These are phyloP conservation scores for Anguilla pacifica DNA, from an alignment of 2,797 vertebrate species.

Conservation along the genomic window DNA sequence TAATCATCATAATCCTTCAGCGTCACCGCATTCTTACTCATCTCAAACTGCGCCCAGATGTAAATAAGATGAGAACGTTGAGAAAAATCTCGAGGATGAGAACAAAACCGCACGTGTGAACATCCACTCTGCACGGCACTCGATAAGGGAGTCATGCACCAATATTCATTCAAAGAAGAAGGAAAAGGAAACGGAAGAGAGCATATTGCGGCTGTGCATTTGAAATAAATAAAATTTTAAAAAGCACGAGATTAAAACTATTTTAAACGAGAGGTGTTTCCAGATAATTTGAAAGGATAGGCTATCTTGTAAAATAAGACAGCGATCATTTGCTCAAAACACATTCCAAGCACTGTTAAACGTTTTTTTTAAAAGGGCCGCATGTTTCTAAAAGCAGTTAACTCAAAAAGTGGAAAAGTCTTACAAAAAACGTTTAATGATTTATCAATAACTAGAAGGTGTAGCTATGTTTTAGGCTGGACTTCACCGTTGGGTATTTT, in stretches of 20 bases:
- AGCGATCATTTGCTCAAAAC: not conserved
- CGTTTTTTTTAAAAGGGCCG: not conserved
- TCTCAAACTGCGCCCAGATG: not conserved
- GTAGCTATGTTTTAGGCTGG: not conserved
- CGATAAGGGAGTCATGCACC: too few species aligned
- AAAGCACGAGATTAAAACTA: not conserved
- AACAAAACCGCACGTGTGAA: not conserved
- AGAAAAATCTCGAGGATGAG: not conserved
- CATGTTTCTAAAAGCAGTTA: not conserved
- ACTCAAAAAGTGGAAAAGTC: not conserved
- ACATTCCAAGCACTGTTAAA: not conserved
- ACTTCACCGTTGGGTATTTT: not conserved
- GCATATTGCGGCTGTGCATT: not conserved
- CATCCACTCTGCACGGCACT: too few species aligned
- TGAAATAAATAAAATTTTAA: not conserved
- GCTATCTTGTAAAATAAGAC: not conserved
- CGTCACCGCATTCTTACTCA: not conserved
- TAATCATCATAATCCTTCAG: not conserved
- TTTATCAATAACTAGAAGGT: not conserved
- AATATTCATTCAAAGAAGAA: not conserved
- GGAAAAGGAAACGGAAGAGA: not conserved
- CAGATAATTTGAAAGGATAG: not conserved
- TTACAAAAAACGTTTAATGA: not conserved
- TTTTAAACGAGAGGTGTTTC: not conserved
- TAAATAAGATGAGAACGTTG: not conserved